Conservation (phyloP, 2,797 vertebrate species). For the Brachyrhaphis roseni region DNA sequence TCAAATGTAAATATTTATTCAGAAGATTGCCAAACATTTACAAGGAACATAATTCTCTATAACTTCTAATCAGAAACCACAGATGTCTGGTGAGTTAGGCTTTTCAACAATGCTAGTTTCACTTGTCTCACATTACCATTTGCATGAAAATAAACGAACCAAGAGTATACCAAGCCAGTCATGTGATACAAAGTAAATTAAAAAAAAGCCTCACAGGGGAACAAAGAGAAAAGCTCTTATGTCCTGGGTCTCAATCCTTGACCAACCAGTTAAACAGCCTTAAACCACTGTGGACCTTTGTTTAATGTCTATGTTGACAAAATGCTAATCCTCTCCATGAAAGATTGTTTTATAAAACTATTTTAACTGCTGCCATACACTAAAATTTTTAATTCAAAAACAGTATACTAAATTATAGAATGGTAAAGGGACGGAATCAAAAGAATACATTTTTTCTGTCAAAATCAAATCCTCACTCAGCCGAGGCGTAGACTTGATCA, state of each 20-base stretch:
- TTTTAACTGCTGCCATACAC: background rate
- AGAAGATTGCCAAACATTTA: background rate
- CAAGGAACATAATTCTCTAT: background rate
- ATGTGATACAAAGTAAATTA: constrained; percentile 11
- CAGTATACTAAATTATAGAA: background rate
- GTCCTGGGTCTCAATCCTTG: constrained; percentile 20
- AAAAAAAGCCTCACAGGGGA: constrained; percentile 21
- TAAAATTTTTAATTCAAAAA: background rate
- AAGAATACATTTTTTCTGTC: rapidly evolving
- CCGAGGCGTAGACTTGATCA: constrained; percentile 34
- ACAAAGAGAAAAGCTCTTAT: constrained; percentile 2
- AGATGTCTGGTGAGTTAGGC: background rate
- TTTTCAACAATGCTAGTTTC: constrained; percentile 26
- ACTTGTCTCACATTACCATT: constrained; percentile 7
- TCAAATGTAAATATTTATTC: background rate
- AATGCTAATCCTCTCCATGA: background rate
- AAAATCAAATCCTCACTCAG: constrained; percentile 1
- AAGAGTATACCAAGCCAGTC: constrained; percentile 20
- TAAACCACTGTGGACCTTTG: background rate
- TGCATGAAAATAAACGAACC: constrained; percentile 13
- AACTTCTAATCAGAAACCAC: background rate
- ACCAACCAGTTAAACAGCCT: constrained; percentile 46
- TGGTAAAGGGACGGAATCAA: background rate
- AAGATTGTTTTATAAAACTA: background rate
- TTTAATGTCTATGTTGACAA: constrained; percentile 5